These are phyloP conservation scores for Autographa pulchrina DNA, from an alignment of 2,888 invertebrate species.

Conservation along the genomic window DNA sequence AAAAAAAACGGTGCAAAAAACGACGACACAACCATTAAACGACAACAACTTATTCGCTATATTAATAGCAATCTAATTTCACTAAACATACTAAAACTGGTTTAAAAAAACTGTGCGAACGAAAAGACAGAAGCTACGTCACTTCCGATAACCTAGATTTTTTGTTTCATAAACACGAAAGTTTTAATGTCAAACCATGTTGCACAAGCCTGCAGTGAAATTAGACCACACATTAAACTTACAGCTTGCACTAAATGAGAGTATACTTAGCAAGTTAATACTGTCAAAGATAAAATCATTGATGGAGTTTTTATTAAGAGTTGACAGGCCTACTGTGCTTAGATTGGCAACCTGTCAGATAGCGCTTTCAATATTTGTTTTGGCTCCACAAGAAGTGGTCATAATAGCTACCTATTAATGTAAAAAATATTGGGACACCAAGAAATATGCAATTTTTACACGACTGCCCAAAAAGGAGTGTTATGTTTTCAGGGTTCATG, in stretches of 20 bases:
- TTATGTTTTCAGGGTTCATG: no score
- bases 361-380: background rate
- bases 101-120: constrained; percentile 19
- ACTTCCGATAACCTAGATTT: constrained; percentile 53
- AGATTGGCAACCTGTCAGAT: constrained; percentile 37
- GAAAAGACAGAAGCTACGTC: constrained; percentile 29
- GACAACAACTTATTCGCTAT: background rate
- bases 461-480: no score
- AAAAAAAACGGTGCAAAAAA: background rate
- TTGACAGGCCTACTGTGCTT: constrained; percentile 20
- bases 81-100: constrained; percentile 23
- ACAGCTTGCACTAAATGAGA: constrained; percentile 2
- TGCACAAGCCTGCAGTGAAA: constrained; percentile 19
- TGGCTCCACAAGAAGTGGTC: background rate
- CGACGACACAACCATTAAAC: background rate
- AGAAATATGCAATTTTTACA: no score
- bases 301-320: constrained; percentile 27
- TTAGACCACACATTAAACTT: background rate
- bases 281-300: constrained; percentile 29
- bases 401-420: no score
- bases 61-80: constrained; percentile 20
- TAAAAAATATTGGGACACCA: no score
- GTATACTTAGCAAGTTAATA: constrained; percentile 7
- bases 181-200: constrained; percentile 25
- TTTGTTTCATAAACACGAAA: constrained; percentile 12